Conservation (phyloP, 2,888 invertebrate genomes). For the Pterobdella sp. region DNA sequence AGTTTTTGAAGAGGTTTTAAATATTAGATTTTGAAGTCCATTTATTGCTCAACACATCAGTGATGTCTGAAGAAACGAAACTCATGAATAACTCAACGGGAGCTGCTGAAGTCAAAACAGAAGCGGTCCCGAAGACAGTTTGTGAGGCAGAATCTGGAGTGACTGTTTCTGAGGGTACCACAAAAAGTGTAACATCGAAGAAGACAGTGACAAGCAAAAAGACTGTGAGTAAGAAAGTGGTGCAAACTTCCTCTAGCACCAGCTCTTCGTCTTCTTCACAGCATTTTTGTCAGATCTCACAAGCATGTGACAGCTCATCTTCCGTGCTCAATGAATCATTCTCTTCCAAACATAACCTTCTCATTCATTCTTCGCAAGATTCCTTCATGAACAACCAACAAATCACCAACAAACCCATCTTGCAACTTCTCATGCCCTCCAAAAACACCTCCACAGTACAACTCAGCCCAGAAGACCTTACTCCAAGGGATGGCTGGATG, state of each 20-base stretch:
- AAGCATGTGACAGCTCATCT: background rate
- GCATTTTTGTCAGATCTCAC: too few species aligned
- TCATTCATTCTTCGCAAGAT: background rate
- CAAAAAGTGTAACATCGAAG: constrained; percentile 17
- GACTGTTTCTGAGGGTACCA: background rate
- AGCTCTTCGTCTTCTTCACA: constrained; percentile 18
- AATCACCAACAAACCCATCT: background rate
- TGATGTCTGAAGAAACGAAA: too few species aligned
- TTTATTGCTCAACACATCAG: too few species aligned
- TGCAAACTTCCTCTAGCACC: constrained; percentile 14
- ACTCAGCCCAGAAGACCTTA: constrained; percentile 22
- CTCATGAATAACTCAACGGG: background rate
- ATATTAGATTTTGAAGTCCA: too few species aligned
- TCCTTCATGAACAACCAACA: background rate
- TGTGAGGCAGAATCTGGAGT: background rate
- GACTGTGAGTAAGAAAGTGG: constrained; percentile 7
- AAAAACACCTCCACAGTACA: background rate
- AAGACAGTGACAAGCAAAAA: constrained; percentile 15
- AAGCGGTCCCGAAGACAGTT: background rate
- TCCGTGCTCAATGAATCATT: background rate
- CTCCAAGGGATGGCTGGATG: constrained; percentile 19
- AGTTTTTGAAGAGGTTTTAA: too few species aligned
- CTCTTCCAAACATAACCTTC: background rate
- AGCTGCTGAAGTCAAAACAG: background rate
- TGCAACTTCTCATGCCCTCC: background rate